These are phyloP conservation scores for Falco berigora DNA, from an alignment of 2,797 vertebrate genomes.

Conservation along the genomic window DNA sequence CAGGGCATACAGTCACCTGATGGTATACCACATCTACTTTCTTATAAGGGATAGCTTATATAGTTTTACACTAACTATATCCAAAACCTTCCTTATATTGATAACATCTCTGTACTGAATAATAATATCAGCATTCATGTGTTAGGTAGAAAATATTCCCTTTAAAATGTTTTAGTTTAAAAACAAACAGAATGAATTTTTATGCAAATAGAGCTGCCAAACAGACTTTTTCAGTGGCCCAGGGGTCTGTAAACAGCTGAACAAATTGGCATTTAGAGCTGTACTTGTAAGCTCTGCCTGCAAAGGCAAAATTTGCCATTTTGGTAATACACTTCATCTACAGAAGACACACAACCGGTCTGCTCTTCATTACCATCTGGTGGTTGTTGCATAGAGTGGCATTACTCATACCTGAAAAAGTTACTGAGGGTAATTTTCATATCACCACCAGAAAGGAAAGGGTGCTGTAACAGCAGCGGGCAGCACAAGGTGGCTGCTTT, in stretches of 20 bases:
- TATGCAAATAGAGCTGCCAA: not conserved
- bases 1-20: not conserved
- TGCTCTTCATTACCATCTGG: conserved; percentile 78
- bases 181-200: not conserved
- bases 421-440: not conserved
- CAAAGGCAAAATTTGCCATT: not conserved
- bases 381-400: conserved; percentile 63
- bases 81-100: not conserved
- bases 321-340: not conserved
- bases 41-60: not conserved
- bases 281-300: not conserved
- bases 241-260: not conserved
- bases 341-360: not conserved
- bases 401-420: conserved; percentile 41
- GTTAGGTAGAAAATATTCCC: not conserved
- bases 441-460: not conserved
- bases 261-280: not conserved
- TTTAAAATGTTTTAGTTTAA: not conserved
- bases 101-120: not conserved
- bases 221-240: not conserved
- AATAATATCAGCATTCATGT: not conserved
- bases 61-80: not conserved
- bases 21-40: not conserved
- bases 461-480: not conserved
- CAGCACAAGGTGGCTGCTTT: not conserved